Evolutionary conservation across 2,113 vertebrate genomes (phyloP).

Genomic region (Neodontobutis hainanensis): DNA sequence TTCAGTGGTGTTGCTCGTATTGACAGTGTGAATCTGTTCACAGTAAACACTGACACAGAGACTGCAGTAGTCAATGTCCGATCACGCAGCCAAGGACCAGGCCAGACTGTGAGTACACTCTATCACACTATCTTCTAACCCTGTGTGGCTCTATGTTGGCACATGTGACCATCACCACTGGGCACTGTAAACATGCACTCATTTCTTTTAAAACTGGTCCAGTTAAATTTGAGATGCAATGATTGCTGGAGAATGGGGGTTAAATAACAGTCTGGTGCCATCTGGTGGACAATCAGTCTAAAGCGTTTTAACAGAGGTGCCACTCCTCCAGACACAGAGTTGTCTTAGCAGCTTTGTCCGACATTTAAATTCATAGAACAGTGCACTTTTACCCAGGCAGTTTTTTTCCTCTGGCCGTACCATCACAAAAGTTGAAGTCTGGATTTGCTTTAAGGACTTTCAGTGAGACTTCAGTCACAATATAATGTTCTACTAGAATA

Average conservation of each 20-base stretch:
- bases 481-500: no score
- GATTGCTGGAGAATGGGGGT: conserved; percentile 25
- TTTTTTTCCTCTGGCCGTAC: no score
- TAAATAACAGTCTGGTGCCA: conserved; percentile 65
- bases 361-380: no score
- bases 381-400: no score
- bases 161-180: no score
- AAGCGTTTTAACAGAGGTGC: conserved; percentile 11
- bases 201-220: conserved; percentile 23
- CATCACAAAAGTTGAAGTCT: no score
- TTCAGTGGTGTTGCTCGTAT: neutral
- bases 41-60: conserved; percentile 98
- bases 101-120: conserved; percentile 91
- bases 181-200: conserved; percentile 6
- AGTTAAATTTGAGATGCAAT: conserved; percentile 43
- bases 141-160: neutral
- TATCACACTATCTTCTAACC: conserved; percentile 22
- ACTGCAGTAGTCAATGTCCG: conserved; percentile 98
- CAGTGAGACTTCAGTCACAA: no score
- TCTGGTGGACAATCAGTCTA: conserved; percentile 61
- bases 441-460: no score
- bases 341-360: no score
- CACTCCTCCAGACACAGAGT: neutral
- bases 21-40: conserved; percentile 34
- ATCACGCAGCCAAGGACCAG: conserved; percentile 94